These are phyloP conservation scores for Drosophila stalkeri DNA, from an alignment of 2,888 invertebrate genomes.

Conservation along the genomic window DNA sequence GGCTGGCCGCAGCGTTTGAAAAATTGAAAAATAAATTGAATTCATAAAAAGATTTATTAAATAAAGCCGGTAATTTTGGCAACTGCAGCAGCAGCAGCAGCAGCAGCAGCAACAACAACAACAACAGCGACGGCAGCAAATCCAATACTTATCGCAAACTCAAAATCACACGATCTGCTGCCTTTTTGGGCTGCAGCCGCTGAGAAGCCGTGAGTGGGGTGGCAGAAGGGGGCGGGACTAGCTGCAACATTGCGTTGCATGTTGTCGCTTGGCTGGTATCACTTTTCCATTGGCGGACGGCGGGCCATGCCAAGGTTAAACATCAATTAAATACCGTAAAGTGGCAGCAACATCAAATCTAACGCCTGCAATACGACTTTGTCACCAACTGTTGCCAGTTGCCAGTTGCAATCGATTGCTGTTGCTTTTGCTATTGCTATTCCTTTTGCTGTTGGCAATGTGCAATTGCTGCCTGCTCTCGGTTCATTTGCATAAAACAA, in stretches of 20 bases:
- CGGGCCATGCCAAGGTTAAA: conserved; percentile 70
- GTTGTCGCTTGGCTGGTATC: conserved; percentile 45
- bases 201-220: conserved; percentile 18
- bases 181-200: conserved; percentile 27
- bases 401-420: conserved; percentile 36
- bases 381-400: conserved; percentile 60
- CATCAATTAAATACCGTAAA: conserved; percentile 78
- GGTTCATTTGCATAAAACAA: conserved; percentile 84
- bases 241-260: conserved; percentile 51
- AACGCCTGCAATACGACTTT: conserved; percentile 60
- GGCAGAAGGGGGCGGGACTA: conserved; percentile 9
- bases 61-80: conserved; percentile 69
- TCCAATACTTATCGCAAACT: conserved; percentile 65
- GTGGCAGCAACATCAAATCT: conserved; percentile 65
- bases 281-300: conserved; percentile 42
- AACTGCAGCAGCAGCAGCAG: conserved; percentile 38
- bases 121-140: conserved; percentile 16
- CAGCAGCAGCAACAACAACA: conserved; percentile 17
- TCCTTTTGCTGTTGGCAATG: conserved; percentile 22
- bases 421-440: conserved; percentile 29
- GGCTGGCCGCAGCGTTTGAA: conserved; percentile 62
- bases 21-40: conserved; percentile 77
- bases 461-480: conserved; percentile 40
- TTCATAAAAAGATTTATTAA: conserved; percentile 76
- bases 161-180: conserved; percentile 62